Percentiles rank a stretch among this genome's conserved stretches.
Conservation (phyloP, 2,797 vertebrate genomes). For the Acanthurus leucopareius region DNA sequence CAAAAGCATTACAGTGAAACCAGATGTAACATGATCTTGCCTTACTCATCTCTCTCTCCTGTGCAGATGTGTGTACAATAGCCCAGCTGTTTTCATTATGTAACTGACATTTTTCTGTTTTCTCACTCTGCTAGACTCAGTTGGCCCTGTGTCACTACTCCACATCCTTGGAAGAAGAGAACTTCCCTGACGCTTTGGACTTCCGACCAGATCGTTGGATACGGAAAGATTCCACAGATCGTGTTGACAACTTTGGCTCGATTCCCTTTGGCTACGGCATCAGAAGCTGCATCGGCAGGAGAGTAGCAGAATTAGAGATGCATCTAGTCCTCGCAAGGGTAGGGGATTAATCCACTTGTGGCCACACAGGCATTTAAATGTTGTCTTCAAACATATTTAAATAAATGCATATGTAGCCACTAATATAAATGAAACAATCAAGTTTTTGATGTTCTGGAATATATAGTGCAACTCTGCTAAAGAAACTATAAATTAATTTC, state of each 20-base stretch:
- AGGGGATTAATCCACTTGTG: conserved; percentile 11
- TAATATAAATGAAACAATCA: background rate
- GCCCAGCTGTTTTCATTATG: conserved; percentile 60
- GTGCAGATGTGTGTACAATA: conserved; percentile 38
- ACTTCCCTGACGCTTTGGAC: conserved; percentile 84
- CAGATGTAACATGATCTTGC: conserved; percentile 65
- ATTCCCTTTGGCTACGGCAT: conserved; percentile 95
- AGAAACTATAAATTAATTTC: no score
- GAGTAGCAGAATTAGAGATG: conserved; percentile 93
- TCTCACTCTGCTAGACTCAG: conserved; percentile 87
- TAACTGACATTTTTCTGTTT: conserved; percentile 18
- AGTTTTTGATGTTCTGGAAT: background rate
- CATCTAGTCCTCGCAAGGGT: conserved; percentile 92
- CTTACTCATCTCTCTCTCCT: conserved; percentile 59
- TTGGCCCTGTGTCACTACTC: conserved; percentile 94
- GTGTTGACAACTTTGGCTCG: conserved; percentile 94
- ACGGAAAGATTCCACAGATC: conserved; percentile 87
- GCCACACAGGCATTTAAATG: background rate
- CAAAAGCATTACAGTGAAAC: conserved; percentile 61
- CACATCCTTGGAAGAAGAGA: conserved; percentile 90
- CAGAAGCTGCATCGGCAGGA: conserved; percentile 92
- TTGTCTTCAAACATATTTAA: background rate
- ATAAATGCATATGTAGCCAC: background rate
- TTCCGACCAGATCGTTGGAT: conserved; percentile 93
- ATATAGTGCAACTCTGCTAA: background rate